These are phyloP conservation scores for Chloroceryle aenea DNA, from an alignment of 2,113 vertebrate species.

Conservation along the genomic window DNA sequence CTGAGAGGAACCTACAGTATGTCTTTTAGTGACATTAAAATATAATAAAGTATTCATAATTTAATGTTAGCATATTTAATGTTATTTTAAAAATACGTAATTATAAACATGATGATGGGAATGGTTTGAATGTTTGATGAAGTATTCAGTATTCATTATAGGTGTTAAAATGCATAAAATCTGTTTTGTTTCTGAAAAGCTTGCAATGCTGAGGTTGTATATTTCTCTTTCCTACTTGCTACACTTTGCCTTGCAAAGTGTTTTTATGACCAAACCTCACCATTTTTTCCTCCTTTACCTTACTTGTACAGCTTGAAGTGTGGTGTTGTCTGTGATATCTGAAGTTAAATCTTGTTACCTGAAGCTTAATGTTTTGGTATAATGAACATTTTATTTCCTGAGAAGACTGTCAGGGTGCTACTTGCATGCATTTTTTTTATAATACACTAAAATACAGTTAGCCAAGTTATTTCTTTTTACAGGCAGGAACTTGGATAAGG, in stretches of 20 bases:
- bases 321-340: not conserved
- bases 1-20: not conserved
- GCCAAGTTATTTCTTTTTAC: slow-evolving; percentile 53
- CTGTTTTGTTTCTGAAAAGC: not conserved
- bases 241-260: not conserved
- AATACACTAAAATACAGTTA: not conserved
- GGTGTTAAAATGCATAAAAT: not conserved
- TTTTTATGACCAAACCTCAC: not conserved
- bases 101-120: not conserved
- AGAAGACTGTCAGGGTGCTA: not conserved
- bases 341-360: not conserved
- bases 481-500: slow-evolving; percentile 92
- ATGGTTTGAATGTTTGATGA: not conserved
- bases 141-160: not conserved
- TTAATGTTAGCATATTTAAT: not conserved
- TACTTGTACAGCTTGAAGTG: not conserved
- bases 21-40: not conserved
- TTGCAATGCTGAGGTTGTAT: not conserved
- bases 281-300: not conserved
- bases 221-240: not conserved
- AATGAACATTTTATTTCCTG: not conserved
- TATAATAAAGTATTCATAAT: not conserved
- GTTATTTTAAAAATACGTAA: not conserved
- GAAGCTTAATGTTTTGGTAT: not conserved
- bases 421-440: not conserved